Evolutionary conservation across 2,888 invertebrate genomes (phyloP).

Genomic region (Merodon equestris): DNA sequence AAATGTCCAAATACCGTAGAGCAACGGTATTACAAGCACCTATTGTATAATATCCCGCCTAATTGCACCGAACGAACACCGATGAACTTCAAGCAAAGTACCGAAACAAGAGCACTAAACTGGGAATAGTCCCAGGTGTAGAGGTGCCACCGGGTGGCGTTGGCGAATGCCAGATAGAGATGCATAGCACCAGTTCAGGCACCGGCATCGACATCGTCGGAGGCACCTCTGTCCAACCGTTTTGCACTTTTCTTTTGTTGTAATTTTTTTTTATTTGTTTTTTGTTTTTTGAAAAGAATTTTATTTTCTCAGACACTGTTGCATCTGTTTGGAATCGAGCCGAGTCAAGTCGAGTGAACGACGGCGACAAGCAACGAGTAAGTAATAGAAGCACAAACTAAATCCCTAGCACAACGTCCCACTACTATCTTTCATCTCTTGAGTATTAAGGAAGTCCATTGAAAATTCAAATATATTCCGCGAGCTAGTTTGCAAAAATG

Average conservation of each 20-base stretch:
- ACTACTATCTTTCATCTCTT: conserved; percentile 66
- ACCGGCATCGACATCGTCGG: no score
- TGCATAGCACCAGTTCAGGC: conserved; percentile 28
- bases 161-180: conserved; percentile 36
- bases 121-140: conserved; percentile 31
- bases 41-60: conserved; percentile 64
- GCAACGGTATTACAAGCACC: conserved; percentile 64
- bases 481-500: conserved; percentile 67
- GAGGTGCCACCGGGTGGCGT: conserved; percentile 48
- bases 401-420: conserved; percentile 51
- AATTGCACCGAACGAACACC: conserved; percentile 64
- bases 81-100: conserved; percentile 48
- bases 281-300: conserved; percentile 35
- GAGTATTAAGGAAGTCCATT: conserved; percentile 69
- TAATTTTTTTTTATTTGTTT: conserved; percentile 12
- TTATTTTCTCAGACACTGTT: conserved; percentile 30
- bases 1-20: conserved; percentile 64
- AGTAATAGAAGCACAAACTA: conserved; percentile 30
- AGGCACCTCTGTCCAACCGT: conserved; percentile 3
- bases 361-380: neutral
- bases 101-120: conserved; percentile 60
- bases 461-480: conserved; percentile 69
- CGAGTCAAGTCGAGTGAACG: neutral
- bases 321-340: neutral
- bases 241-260: neutral